Evolutionary conservation across 2,888 invertebrate species (phyloP).

Genomic region (Bugulina stolonifera): DNA sequence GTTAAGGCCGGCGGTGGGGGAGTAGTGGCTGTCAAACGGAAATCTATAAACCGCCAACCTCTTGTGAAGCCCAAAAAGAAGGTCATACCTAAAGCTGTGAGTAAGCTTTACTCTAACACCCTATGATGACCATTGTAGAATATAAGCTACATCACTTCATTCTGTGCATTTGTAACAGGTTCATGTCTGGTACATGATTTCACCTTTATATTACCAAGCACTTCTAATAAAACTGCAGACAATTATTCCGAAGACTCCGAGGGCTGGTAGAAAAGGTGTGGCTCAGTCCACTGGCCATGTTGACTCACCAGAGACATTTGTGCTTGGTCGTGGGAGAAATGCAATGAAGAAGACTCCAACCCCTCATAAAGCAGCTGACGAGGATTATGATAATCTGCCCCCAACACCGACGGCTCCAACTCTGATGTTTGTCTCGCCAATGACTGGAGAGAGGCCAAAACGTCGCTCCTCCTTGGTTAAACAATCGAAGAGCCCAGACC

Average conservation of each 20-base stretch:
- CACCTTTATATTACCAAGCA: no score
- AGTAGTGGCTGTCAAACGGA: constrained; percentile 15
- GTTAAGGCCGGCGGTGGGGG: constrained; percentile 26
- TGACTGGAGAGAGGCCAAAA: background rate
- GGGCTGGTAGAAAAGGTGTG: constrained; percentile 28
- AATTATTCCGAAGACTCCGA: constrained; percentile 29
- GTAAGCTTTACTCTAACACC: no score
- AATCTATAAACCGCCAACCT: background rate
- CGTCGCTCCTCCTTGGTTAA: background rate
- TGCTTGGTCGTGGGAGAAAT: constrained; percentile 37
- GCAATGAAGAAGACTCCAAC: constrained; percentile 29
- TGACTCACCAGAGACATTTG: constrained; percentile 45
- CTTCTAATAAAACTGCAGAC: constrained; percentile 23
- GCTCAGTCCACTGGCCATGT: constrained; percentile 42
- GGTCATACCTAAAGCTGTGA: no score
- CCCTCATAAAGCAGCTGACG: constrained; percentile 28
- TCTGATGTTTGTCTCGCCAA: constrained; percentile 26
- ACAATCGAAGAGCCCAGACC: background rate
- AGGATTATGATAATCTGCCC: constrained; percentile 45
- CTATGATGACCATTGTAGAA: no score
- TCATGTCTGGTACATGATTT: no score
- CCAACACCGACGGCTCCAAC: constrained; percentile 47
- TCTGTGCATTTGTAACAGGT: no score
- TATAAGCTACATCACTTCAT: no score
- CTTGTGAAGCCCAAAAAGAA: background rate